These are phyloP conservation scores for Grapholita molesta DNA, from an alignment of 1,140 invertebrate species.

Conservation along the genomic window DNA sequence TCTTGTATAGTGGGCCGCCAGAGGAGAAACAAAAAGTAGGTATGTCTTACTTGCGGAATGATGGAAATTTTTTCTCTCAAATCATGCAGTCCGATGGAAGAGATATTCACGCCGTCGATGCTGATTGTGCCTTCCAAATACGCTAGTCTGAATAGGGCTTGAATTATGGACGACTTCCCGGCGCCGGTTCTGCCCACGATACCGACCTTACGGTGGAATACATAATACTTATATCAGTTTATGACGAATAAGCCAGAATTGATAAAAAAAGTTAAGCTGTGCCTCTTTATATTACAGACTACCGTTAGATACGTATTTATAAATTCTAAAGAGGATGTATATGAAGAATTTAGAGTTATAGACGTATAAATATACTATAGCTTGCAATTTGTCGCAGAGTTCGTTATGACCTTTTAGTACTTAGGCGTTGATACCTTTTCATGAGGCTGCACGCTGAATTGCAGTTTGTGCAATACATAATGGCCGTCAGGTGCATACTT, in stretches of 20 bases:
- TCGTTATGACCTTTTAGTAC: too few species aligned
- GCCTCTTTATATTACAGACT: too few species aligned
- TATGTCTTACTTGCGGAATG: slow-evolving; percentile 84
- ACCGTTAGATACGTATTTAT: too few species aligned
- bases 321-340: too few species aligned
- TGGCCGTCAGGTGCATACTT: slow-evolving; percentile 81
- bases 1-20: too few species aligned
- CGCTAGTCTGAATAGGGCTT: slow-evolving; percentile 88
- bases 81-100: slow-evolving; percentile 79
- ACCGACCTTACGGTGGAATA: slow-evolving; percentile 69
- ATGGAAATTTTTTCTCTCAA: slow-evolving; percentile 86
- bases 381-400: too few species aligned
- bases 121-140: slow-evolving; percentile 80
- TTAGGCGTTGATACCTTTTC: too few species aligned
- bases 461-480: slow-evolving; percentile 81
- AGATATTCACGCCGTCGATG: slow-evolving; percentile 81
- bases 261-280: too few species aligned
- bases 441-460: slow-evolving; percentile 81
- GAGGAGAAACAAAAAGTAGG: too few species aligned
- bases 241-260: too few species aligned
- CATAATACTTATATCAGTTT: background rate
- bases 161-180: slow-evolving; percentile 93
- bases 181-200: slow-evolving; percentile 94
- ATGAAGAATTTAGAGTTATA: too few species aligned
- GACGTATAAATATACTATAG: too few species aligned